Conservation (phyloP, 2,888 invertebrate species). For the Hermodice carunculata region DNA sequence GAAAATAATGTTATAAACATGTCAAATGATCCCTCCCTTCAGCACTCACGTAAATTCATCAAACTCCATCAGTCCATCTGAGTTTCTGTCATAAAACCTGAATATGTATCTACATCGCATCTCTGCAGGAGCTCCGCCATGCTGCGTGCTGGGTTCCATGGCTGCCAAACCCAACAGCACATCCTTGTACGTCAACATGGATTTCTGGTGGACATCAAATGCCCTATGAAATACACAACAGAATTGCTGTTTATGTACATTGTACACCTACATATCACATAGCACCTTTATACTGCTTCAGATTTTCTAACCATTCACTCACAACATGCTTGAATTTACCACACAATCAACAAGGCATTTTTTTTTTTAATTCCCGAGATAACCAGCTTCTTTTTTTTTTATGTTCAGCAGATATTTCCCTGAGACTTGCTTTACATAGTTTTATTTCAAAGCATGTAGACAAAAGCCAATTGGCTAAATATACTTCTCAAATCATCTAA, state of each 20-base stretch:
- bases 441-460: too few relatives aligned
- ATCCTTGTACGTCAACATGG: conserved; percentile 60
- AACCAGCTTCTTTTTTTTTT: too few relatives aligned
- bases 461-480: too few relatives aligned
- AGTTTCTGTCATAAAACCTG: conserved; percentile 72
- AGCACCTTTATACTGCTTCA: too few relatives aligned
- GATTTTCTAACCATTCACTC: too few relatives aligned
- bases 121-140: conserved; percentile 78
- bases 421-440: too few relatives aligned
- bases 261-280: background rate
- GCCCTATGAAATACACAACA: conserved; percentile 47
- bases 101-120: conserved; percentile 80
- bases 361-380: too few relatives aligned
- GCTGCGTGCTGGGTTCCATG: conserved; percentile 77
- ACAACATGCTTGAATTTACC: too few relatives aligned
- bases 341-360: too few relatives aligned
- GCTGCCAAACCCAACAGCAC: conserved; percentile 76
- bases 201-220: conserved; percentile 62
- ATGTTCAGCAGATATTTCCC: too few relatives aligned
- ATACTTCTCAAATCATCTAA: too few relatives aligned
- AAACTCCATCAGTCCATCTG: conserved; percentile 70
- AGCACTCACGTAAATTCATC: conserved; percentile 73
- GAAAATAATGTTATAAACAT: background rate
- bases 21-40: background rate
- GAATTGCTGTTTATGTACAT: background rate